Percentiles rank a stretch among this genome's conserved stretches.
These are phyloP conservation scores for Periphyllus acericola DNA, from an alignment of 2,888 invertebrate genomes.

Conservation along the genomic window DNA sequence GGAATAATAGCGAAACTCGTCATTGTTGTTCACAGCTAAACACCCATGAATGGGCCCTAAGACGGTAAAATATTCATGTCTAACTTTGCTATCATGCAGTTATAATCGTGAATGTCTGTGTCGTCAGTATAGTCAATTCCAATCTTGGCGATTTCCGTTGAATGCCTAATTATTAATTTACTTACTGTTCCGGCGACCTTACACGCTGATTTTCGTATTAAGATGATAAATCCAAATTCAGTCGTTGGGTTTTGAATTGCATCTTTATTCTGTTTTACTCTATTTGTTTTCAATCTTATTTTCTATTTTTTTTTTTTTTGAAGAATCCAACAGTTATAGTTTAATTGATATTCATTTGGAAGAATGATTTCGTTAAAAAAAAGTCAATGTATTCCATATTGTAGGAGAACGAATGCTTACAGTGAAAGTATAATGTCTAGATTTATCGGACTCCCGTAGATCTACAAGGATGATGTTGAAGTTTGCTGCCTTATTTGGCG, in stretches of 20 bases:
- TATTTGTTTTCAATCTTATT: neutral
- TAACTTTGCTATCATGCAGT: constrained; percentile 5
- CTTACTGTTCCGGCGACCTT: constrained; percentile 37
- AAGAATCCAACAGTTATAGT: neutral
- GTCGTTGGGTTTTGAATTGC: neutral
- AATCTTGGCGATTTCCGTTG: constrained; percentile 47
- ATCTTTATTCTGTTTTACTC: neutral
- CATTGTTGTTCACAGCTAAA: constrained; percentile 34
- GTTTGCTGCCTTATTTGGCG: constrained; percentile 60
- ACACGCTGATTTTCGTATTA: constrained; percentile 44
- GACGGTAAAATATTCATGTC: constrained; percentile 34
- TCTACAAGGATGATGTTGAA: constrained; percentile 55
- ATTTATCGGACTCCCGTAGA: constrained; percentile 52
- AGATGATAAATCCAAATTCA: constrained; percentile 5
- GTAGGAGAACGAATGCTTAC: neutral
- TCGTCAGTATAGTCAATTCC: constrained; percentile 14
- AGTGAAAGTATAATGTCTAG: constrained; percentile 47
- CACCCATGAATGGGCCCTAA: constrained; percentile 31
- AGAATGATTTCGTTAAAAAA: constrained; percentile 20
- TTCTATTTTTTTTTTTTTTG: neutral
- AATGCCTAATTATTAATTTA: constrained; percentile 52
- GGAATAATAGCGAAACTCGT: constrained; percentile 47
- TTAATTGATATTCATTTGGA: neutral
- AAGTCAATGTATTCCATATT: neutral
- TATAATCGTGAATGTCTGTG: constrained; percentile 6